These are phyloP conservation scores for Anthopleura xanthogrammica DNA, from an alignment of 92 coral and sea anemone genomes.

Conservation along the genomic window DNA sequence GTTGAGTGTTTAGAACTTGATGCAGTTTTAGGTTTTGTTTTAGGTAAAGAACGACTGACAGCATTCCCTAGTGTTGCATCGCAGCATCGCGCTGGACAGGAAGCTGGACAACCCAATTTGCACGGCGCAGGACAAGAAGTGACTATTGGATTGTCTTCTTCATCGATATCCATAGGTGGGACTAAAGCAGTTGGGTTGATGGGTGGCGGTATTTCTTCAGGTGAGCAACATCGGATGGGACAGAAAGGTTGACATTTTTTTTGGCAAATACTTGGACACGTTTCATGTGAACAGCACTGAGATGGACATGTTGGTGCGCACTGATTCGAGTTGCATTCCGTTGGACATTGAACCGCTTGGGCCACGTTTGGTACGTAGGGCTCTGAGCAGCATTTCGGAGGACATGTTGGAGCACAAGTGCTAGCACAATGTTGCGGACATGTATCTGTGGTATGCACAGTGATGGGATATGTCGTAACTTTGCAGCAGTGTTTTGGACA, in stretches of 20 bases:
- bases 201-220: slow-evolving; percentile 8
- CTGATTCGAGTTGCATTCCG: slow-evolving; percentile 17
- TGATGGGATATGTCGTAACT: slow-evolving; percentile 8
- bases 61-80: slow-evolving; percentile 6
- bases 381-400: slow-evolving; percentile 44
- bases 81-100: slow-evolving; percentile 17
- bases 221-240: slow-evolving; percentile 35
- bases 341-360: slow-evolving; percentile 41
- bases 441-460: background rate
- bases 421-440: slow-evolving; percentile 47
- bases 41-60: slow-evolving; percentile 10
- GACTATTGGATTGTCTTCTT: background rate
- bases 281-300: slow-evolving; percentile 37
- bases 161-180: background rate
- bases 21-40: background rate
- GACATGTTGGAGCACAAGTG: slow-evolving; percentile 58
- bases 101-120: background rate
- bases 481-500: slow-evolving; percentile 53
- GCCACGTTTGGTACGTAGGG: background rate
- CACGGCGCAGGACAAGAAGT: slow-evolving; percentile 25
- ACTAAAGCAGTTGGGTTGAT: background rate
- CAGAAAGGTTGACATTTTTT: slow-evolving; percentile 28
- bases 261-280: slow-evolving; percentile 28
- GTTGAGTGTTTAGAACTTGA: background rate
- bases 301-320: slow-evolving; percentile 44